Conservation (phyloP, 2,888 invertebrate genomes). For the Parnassius smintheus region DNA sequence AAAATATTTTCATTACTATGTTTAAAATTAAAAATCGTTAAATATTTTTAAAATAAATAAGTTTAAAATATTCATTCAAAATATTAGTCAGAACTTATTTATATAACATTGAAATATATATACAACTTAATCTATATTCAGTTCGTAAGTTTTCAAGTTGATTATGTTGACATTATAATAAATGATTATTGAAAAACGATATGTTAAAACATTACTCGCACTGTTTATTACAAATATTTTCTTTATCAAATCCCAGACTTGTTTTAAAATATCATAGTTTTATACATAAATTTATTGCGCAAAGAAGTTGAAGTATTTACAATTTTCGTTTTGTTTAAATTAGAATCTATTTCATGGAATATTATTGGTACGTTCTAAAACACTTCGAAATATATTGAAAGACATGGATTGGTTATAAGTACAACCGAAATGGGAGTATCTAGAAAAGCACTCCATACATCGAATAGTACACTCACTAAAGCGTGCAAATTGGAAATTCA, state of each 20-base stretch:
- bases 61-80: background rate
- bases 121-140: no score
- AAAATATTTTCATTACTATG: background rate
- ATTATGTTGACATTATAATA: no score
- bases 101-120: no score
- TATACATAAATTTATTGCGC: no score
- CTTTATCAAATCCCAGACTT: background rate
- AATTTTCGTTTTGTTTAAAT: background rate
- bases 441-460: background rate
- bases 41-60: background rate
- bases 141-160: no score
- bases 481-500: slow-evolving; percentile 20
- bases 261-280: background rate
- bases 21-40: background rate
- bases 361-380: no score
- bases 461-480: background rate
- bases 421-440: background rate
- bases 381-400: background rate
- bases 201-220: no score
- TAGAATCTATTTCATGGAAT: background rate
- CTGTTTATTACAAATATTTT: background rate
- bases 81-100: no score
- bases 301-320: no score
- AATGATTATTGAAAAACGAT: no score
- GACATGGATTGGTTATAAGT: no score